phyloP scores from a whole-genome alignment of 2,888 invertebrate genomes.

The Drymonia ruficornis region DNA sequence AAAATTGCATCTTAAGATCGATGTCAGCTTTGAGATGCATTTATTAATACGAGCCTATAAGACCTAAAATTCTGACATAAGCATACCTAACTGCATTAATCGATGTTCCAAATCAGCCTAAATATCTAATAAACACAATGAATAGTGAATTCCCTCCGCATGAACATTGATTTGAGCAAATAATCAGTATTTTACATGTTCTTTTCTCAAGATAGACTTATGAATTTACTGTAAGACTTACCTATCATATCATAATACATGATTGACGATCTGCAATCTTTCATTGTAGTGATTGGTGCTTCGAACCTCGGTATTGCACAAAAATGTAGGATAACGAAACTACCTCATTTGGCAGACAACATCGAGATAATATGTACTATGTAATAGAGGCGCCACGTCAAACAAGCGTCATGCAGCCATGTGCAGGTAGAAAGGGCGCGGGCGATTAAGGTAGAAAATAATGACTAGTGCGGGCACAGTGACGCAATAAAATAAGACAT shows the following conservation, averaged over 20 bases:
- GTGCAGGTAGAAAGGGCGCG: no score
- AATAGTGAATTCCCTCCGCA: conserved; percentile 10
- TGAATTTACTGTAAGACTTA: conserved; percentile 33
- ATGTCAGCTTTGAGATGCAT: no score
- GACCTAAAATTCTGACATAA: no score
- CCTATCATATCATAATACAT: conserved; percentile 18
- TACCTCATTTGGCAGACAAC: conserved; percentile 81
- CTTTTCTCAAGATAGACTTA: conserved; percentile 32
- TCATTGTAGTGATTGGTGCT: conserved; percentile 54
- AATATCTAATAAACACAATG: background rate
- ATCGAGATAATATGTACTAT: no score
- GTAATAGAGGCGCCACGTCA: no score
- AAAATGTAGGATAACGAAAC: conserved; percentile 62
- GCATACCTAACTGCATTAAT: background rate
- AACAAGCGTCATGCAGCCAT: no score
- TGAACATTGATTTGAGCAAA: conserved; percentile 40
- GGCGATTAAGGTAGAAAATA: no score
- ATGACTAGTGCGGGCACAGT: no score
- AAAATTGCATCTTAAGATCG: no score
- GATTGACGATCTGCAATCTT: conserved; percentile 30
- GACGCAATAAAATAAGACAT: no score
- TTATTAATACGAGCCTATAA: no score
- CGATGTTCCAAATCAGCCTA: background rate
- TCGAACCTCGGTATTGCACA: conserved; percentile 50
- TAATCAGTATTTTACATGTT: conserved; percentile 49